phyloP scores from a whole-genome alignment of 2,888 invertebrate genomes.

The Seira ritae region DNA sequence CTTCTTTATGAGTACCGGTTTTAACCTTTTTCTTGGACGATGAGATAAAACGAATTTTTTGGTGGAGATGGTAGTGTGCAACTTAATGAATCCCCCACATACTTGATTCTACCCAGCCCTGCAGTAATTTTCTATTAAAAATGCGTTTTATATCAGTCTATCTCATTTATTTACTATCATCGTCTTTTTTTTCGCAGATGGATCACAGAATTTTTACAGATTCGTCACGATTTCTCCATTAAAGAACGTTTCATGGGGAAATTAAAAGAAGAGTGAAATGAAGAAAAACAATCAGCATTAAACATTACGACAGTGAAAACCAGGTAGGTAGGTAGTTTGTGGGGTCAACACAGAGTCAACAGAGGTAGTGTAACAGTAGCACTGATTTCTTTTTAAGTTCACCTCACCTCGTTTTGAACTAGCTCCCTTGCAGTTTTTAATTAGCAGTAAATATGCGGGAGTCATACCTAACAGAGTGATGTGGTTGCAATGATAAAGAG shows the following conservation, averaged over 20 bases:
- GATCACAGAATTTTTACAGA: conserved; percentile 42
- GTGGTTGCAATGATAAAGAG: neutral
- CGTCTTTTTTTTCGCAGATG: conserved; percentile 1
- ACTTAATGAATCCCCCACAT: conserved; percentile 4
- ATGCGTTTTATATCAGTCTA: neutral
- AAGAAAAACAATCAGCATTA: conserved; percentile 12
- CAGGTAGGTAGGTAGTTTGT: neutral
- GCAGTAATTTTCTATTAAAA: neutral
- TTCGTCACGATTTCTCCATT: conserved; percentile 58
- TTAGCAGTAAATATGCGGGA: conserved; percentile 30
- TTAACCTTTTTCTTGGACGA: conserved; percentile 12
- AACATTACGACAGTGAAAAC: neutral
- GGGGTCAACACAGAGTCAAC: no score
- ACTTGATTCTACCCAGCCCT: neutral
- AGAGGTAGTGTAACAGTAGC: no score
- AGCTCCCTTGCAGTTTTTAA: conserved; percentile 51
- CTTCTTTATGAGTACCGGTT: conserved; percentile 61
- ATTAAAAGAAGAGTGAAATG: conserved; percentile 7
- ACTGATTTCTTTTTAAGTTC: conserved; percentile 3
- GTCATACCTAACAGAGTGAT: neutral
- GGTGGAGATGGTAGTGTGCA: neutral
- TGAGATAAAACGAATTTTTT: conserved; percentile 8
- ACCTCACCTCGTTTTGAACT: neutral
- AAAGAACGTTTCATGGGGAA: conserved; percentile 3
- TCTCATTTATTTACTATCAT: conserved; percentile 3